phyloP scores from a whole-genome alignment of 2,113 vertebrate genomes.

The Lagopus muta region DNA sequence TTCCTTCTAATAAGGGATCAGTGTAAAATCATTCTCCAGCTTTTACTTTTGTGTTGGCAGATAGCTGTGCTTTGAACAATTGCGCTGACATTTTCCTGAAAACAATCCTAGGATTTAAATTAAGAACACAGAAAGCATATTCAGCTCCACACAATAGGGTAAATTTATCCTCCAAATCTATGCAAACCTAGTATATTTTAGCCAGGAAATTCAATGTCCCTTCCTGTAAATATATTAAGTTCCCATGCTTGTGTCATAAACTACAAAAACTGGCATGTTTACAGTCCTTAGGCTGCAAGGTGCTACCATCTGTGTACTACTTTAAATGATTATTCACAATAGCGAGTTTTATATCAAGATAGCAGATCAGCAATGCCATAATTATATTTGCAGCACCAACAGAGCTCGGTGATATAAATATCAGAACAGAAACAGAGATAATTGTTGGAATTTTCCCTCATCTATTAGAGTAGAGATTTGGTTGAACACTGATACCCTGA shows the following conservation, averaged over 20 bases:
- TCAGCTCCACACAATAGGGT: constrained; percentile 73
- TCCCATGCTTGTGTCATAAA: constrained; percentile 56
- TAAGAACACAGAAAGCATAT: constrained; percentile 75
- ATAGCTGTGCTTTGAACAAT: constrained; percentile 68
- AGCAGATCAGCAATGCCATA: background rate
- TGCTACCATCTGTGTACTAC: constrained; percentile 19
- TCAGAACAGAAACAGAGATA: constrained; percentile 19
- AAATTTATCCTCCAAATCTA: constrained; percentile 75
- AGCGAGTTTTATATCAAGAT: background rate
- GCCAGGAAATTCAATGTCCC: constrained; percentile 76
- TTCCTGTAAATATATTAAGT: constrained; percentile 69
- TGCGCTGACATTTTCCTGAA: constrained; percentile 73
- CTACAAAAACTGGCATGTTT: constrained; percentile 56
- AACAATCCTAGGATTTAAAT: constrained; percentile 72
- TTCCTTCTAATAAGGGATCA: constrained; percentile 63
- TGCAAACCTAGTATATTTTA: constrained; percentile 71
- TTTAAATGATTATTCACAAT: constrained; percentile 22
- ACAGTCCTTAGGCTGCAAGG: constrained; percentile 49
- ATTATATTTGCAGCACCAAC: background rate
- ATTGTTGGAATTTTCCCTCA: background rate
- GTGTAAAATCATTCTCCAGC: constrained; percentile 35
- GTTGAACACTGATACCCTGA: background rate
- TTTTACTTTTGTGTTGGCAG: constrained; percentile 31
- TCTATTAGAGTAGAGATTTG: background rate
- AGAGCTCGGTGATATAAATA: background rate